Evolutionary conservation across 2,113 vertebrate genomes (phyloP).

Genomic region (Felis catus): F.catus_Fca126_mat1.0 CM031411.1:26702501-26703000

Average conservation of each 20-base stretch:
- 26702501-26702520: constrained; percentile 42
- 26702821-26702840: too few relatives aligned
- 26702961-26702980: too few relatives aligned
- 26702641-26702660: constrained; percentile 13
- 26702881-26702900: too few relatives aligned
- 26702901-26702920: too few relatives aligned
- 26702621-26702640: constrained; percentile 26
- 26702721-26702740: background rate
- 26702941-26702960: too few relatives aligned
- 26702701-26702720: background rate
- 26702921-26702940: too few relatives aligned
- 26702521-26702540: constrained; percentile 7
- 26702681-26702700: background rate
- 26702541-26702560: background rate
- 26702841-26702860: too few relatives aligned
- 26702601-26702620: background rate
- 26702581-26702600: constrained; percentile 18
- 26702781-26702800: background rate
- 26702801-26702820: background rate
- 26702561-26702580: constrained; percentile 35
- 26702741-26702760: constrained; percentile 1
- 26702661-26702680: background rate
- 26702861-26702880: too few relatives aligned
- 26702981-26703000: too few relatives aligned
- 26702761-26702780: background rate